These are phyloP conservation scores for Aurelia sp. DNA, from an alignment of 30 jellyfish, hydroid and myxozoan species.

Conservation along the genomic window DNA sequence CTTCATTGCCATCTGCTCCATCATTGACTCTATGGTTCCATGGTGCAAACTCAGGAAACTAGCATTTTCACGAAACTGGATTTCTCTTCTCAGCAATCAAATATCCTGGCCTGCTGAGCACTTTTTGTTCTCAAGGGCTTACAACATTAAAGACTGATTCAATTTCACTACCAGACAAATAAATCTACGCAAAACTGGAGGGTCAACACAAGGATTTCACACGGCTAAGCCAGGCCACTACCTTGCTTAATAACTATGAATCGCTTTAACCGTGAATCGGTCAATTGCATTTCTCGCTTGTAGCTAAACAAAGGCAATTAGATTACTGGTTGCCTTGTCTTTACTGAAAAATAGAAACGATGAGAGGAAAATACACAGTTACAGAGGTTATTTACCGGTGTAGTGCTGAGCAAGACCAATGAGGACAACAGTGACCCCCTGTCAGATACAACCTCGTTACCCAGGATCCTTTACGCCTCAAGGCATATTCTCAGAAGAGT, in stretches of 20 bases:
- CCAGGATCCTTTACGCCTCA: neutral
- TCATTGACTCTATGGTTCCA: too few relatives aligned
- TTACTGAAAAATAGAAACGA: neutral
- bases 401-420: neutral
- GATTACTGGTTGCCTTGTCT: neutral
- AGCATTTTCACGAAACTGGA: too few relatives aligned
- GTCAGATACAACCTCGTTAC: neutral
- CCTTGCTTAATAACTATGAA: conserved; percentile 27
- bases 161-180: conserved; percentile 58
- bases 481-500: too few relatives aligned
- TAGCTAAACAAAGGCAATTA: neutral
- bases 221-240: conserved; percentile 50
- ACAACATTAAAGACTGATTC: conserved; percentile 36
- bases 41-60: too few relatives aligned
- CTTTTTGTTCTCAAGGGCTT: conserved; percentile 24
- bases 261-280: neutral
- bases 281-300: neutral
- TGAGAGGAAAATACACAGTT: conserved; percentile 1
- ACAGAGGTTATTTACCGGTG: conserved; percentile 4
- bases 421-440: conserved; percentile 1
- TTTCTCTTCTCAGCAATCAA: conserved; percentile 11
- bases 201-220: conserved; percentile 51
- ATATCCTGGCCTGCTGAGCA: conserved; percentile 57
- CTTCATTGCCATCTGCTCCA: too few relatives aligned
- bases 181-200: conserved; percentile 38